Conservation (phyloP, 1,140 invertebrate species). For the Odontomachus brunneus region DNA sequence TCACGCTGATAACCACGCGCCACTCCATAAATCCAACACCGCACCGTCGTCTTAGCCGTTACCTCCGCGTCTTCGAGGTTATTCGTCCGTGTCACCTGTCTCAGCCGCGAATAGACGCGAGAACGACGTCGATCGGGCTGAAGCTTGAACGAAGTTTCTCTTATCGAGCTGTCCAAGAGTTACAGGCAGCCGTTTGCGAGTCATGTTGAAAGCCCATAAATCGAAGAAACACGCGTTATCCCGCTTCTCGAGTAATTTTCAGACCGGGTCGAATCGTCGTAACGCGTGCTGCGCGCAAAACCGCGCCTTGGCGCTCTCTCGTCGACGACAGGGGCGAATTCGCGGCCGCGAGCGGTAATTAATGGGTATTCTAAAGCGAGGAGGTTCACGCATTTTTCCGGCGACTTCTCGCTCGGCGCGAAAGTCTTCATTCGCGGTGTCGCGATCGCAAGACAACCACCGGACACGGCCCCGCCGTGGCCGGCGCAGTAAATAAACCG, state of each 20-base stretch:
- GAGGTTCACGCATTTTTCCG: constrained; percentile 36
- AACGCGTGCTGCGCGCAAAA: background rate
- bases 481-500: constrained; percentile 77
- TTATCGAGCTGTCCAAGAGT: background rate
- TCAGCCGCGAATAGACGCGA: no score
- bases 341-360: constrained; percentile 45
- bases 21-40: no score
- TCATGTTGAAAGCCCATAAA: constrained; percentile 6
- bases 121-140: background rate
- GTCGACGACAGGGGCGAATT: background rate
- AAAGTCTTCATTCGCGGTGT: constrained; percentile 76
- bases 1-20: no score
- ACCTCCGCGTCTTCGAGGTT: background rate
- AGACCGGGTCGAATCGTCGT: background rate
- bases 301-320: no score
- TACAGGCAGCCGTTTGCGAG: constrained; percentile 23
- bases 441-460: constrained; percentile 65
- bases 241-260: background rate
- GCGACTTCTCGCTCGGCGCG: constrained; percentile 55
- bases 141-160: constrained; percentile 5
- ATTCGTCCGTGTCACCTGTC: no score
- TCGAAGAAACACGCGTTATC: background rate
- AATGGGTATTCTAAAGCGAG: constrained; percentile 34
- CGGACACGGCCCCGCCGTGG: constrained; percentile 56
- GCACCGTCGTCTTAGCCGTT: no score